Evolutionary conservation across 2,113 vertebrate genomes (phyloP), one percentile per base, ranked within the genome.

Genomic region (Pterophyllum scalare): DNA sequence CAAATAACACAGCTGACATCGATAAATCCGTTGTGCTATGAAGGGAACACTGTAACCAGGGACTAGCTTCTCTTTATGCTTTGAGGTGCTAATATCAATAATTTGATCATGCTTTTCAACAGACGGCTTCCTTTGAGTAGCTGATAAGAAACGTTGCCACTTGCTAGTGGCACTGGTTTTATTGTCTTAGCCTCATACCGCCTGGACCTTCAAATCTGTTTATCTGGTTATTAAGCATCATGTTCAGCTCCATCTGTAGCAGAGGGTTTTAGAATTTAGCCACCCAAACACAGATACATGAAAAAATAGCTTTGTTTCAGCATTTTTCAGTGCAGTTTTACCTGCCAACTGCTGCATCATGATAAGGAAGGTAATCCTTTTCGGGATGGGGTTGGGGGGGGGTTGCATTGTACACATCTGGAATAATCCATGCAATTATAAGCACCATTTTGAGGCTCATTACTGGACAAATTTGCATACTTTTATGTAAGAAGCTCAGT

Each of bases 131-230:
- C 5, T 28, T 84, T 82, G 59, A 75, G 38, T 56, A 43, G 35
- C 8, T 67, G 75, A 82, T 65, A 43, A 61, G 56, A 79, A 79
- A 49, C 31, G 31, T 77, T 40, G 61, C 49, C n/a, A 54, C 62
- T 84, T 40, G 38, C 58, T 22, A 9, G 58, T 74, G 57, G 56
- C 35, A 54, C 64, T 78, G 5, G 19, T 20, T 60, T 82, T 81
- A 70, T 78, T 81, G 40, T 84, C 54, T 87, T 20, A 12, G 52
- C 67, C 67, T 79, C 74, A 80, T 67, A 75, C 74, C 4, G 58
- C 28, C 24, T n/a, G 52, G 40, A 87, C 43, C 64, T 81, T 58
- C 65, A 77, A 26, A 88, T 74, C 43, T 64, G 58, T 83, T 84
- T 80, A 79, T 59, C 35, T 56, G 35, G 60, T 24, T 64, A 83